Conservation (phyloP, 1,140 invertebrate species). For the Halesus radiatus region DNA sequence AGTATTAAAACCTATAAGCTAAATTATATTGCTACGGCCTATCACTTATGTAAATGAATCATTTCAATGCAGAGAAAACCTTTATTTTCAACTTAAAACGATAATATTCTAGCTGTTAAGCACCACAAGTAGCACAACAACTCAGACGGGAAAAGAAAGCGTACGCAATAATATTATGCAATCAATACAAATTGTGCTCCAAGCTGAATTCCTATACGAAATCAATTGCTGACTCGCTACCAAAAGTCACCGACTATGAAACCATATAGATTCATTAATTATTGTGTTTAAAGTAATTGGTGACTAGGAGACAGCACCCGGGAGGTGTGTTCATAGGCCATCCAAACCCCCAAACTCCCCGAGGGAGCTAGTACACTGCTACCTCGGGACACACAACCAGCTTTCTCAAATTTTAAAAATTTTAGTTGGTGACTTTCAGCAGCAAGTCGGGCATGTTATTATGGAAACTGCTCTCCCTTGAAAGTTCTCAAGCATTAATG, state of each 20-base stretch:
- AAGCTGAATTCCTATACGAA: neutral
- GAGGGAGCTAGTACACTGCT: neutral
- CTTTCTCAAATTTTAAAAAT: neutral
- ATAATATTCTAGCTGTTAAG: slow-evolving; percentile 49
- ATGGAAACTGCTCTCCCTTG: too few relatives aligned
- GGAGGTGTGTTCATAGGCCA: too few relatives aligned
- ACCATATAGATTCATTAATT: too few relatives aligned
- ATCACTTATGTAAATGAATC: slow-evolving; percentile 46
- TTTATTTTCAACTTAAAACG: slow-evolving; percentile 46
- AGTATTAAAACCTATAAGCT: slow-evolving; percentile 49
- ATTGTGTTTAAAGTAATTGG: too few relatives aligned
- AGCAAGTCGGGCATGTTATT: too few relatives aligned
- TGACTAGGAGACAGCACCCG: too few relatives aligned
- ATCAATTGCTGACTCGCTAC: too few relatives aligned
- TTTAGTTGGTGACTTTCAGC: neutral
- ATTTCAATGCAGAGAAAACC: slow-evolving; percentile 40
- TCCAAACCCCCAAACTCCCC: too few relatives aligned
- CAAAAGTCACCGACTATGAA: too few relatives aligned
- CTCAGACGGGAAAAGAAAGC: slow-evolving; percentile 5
- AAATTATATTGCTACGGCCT: slow-evolving; percentile 54
- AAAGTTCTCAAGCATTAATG: too few relatives aligned
- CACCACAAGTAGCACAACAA: slow-evolving; percentile 40
- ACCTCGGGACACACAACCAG: neutral
- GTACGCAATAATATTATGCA: neutral
- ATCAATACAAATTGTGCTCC: neutral